Conservation (phyloP, 1,140 invertebrate genomes). For the Stratiolaelaps scimitus region DNA sequence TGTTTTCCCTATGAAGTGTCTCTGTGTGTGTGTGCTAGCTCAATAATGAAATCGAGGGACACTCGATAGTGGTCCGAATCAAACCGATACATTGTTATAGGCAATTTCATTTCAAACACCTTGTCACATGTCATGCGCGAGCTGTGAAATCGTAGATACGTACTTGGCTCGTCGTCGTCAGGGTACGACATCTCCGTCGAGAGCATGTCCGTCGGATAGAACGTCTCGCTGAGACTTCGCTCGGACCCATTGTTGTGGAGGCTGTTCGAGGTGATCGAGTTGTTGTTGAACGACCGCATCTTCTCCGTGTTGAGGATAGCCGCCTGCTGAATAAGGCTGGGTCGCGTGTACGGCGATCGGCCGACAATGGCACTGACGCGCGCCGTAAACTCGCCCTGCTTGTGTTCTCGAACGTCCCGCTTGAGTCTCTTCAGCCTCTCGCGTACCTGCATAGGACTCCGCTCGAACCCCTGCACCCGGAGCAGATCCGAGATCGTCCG, state of each 20-base stretch:
- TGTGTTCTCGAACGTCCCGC: conserved; percentile 21
- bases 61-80: too few species aligned
- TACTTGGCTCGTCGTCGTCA: conserved; percentile 25
- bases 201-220: conserved; percentile 6
- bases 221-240: conserved; percentile 20
- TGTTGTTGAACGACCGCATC: background rate
- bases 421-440: conserved; percentile 4
- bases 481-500: conserved; percentile 15
- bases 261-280: background rate
- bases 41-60: too few species aligned
- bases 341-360: conserved; percentile 10
- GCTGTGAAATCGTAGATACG: background rate
- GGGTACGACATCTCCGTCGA: conserved; percentile 26
- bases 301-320: conserved; percentile 25
- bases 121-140: too few species aligned
- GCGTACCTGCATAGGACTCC: conserved; percentile 20
- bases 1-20: too few species aligned
- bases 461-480: background rate
- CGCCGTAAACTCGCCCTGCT: conserved; percentile 22
- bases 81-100: too few species aligned
- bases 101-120: too few species aligned
- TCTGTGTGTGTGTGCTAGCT: too few species aligned
- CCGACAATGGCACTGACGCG: conserved; percentile 17
- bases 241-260: background rate
- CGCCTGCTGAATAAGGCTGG: conserved; percentile 13